Percentiles rank a stretch among this genome's conserved stretches.
phyloP scores from a whole-genome alignment of 2,888 invertebrate species.

The Aproaerema taeniolella region DNA sequence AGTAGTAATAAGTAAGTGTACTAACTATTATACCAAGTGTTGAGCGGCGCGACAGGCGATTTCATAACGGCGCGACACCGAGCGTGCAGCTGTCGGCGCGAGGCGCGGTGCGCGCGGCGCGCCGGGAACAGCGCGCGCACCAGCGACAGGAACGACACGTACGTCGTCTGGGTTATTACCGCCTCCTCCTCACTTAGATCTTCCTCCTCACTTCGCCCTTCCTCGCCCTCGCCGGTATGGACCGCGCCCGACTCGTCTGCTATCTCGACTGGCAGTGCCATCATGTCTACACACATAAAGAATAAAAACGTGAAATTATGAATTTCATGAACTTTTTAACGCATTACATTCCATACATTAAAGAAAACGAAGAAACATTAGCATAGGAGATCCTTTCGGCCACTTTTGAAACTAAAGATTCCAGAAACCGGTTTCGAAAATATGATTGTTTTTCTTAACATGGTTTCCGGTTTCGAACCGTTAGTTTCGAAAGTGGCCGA shows the following conservation, averaged over 20 bases:
- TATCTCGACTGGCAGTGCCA: constrained; percentile 85
- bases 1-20: too few relatives aligned
- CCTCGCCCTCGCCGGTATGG: too few relatives aligned
- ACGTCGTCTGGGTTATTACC: constrained; percentile 86
- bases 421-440: too few relatives aligned
- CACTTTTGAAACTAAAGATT: too few relatives aligned
- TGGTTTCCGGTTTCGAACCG: too few relatives aligned
- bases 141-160: constrained; percentile 91
- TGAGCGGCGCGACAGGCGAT: constrained; percentile 88
- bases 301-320: too few relatives aligned
- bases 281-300: constrained; percentile 77
- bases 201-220: constrained; percentile 50
- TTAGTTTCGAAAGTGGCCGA: too few relatives aligned
- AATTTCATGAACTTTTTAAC: too few relatives aligned
- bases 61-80: constrained; percentile 85
- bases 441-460: too few relatives aligned
- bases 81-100: constrained; percentile 84
- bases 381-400: too few relatives aligned
- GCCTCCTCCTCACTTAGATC: constrained; percentile 37
- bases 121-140: constrained; percentile 93
- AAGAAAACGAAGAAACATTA: too few relatives aligned
- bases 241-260: constrained; percentile 79
- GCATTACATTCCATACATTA: too few relatives aligned
- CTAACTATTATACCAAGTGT: constrained; percentile 85
- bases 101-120: constrained; percentile 89